Percentiles rank a stretch among this genome's conserved stretches.
phyloP scores from a whole-genome alignment of 2,113 vertebrate species.

The Pipa parva region DNA sequence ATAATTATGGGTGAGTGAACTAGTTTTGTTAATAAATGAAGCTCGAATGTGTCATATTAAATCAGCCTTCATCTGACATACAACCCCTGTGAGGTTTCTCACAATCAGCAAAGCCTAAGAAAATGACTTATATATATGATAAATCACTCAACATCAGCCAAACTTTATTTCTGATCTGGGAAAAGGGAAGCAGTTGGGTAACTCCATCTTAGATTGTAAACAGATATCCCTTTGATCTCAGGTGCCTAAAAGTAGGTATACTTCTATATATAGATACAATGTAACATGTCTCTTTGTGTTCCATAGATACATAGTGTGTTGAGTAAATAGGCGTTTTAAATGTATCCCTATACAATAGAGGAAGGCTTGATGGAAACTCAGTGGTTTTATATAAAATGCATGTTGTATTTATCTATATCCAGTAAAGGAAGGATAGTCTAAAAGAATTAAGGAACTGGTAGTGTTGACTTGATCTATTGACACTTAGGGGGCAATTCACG shows the following conservation, averaged over 20 bases:
- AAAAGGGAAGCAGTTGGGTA: conserved; percentile 3
- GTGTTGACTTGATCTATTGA: no score
- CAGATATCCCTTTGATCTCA: conserved; percentile 14
- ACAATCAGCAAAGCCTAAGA: conserved; percentile 24
- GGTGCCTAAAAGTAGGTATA: neutral
- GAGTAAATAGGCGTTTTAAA: no score
- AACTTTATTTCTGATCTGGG: neutral
- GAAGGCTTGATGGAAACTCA: no score
- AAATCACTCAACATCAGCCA: conserved; percentile 12
- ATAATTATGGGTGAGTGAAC: conserved; percentile 33
- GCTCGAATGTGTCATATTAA: conserved; percentile 29
- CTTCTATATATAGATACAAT: conserved; percentile 13
- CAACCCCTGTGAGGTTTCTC: conserved; percentile 14
- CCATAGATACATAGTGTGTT: no score
- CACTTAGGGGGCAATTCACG: no score
- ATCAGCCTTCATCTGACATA: conserved; percentile 22
- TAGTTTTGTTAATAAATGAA: conserved; percentile 28
- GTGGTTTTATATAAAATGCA: no score
- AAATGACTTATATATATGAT: conserved; percentile 21
- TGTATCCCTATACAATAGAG: no score
- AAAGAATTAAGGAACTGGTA: no score
- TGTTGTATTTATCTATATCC: no score
- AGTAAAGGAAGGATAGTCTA: no score
- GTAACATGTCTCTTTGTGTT: neutral
- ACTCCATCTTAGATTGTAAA: neutral